Conservation (phyloP, 2,113 vertebrate species). For the Pelodiscus sinensis region DNA sequence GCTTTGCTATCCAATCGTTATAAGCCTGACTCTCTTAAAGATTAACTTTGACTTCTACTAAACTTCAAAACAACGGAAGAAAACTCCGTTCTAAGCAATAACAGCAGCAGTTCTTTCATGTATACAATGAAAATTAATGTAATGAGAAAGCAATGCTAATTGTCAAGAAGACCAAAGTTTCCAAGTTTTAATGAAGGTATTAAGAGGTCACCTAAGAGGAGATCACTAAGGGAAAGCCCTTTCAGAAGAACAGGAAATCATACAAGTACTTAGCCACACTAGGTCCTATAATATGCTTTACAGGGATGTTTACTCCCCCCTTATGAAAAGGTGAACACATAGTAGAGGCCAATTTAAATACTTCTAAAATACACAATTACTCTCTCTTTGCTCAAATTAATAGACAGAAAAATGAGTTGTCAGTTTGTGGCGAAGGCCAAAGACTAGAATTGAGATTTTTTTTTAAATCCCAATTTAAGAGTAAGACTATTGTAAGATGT, state of each 20-base stretch:
- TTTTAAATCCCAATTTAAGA: not conserved
- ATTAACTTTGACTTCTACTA: constrained; percentile 81
- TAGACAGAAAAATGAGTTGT: not conserved
- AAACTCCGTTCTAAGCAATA: constrained; percentile 60
- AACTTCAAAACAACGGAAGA: constrained; percentile 74
- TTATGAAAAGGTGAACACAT: not conserved
- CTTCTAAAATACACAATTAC: not conserved
- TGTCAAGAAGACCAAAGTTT: constrained; percentile 61
- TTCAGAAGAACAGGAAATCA: constrained; percentile 50
- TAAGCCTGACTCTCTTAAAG: constrained; percentile 78
- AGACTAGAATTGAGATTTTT: accelerated
- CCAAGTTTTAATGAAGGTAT: constrained; percentile 58
- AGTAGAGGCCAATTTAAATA: not conserved
- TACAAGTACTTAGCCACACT: constrained; percentile 48
- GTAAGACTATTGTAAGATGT: not conserved
- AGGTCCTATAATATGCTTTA: constrained; percentile 5
- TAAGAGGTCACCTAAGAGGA: constrained; percentile 74
- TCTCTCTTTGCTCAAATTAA: not conserved
- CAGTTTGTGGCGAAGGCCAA: not conserved
- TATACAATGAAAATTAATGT: constrained; percentile 57
- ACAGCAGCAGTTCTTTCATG: constrained; percentile 48
- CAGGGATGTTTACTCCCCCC: not conserved
- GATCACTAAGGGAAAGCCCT: constrained; percentile 67
- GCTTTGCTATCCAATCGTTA: constrained; percentile 76
- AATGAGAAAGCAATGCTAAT: constrained; percentile 47